A percentile compares a stretch with the other conserved stretches of the same genome.
These are phyloP conservation scores for Dendrophyllia cribrosa DNA, from an alignment of 64 coral and sea anemone genomes.

Conservation along the genomic window DNA sequence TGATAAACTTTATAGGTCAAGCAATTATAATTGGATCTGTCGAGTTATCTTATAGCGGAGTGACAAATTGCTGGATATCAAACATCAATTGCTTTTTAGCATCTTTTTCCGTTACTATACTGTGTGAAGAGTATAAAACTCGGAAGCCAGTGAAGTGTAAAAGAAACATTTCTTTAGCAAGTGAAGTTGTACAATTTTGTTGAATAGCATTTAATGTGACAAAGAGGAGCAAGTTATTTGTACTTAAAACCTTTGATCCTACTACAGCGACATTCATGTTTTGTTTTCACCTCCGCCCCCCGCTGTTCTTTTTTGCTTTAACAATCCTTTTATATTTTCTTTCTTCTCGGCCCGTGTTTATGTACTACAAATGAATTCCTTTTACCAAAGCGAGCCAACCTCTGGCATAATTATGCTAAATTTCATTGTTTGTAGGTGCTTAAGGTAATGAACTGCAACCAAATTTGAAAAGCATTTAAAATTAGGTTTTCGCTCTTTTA, in stretches of 20 bases:
- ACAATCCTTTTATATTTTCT: slow-evolving; percentile 8
- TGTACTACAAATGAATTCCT: slow-evolving; percentile 25
- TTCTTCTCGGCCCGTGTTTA: not conserved
- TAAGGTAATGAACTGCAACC: slow-evolving; percentile 32
- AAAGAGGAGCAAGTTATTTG: not conserved
- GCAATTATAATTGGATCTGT: too few species aligned
- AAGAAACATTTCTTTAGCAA: too few species aligned
- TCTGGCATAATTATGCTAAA: slow-evolving; percentile 5
- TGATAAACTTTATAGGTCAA: too few species aligned
- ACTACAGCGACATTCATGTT: not conserved
- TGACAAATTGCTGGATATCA: too few species aligned
- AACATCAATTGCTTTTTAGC: too few species aligned
- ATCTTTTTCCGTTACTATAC: not conserved
- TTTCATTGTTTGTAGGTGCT: slow-evolving; percentile 28
- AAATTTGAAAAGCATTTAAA: slow-evolving; percentile 1
- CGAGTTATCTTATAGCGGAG: too few species aligned
- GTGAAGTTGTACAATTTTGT: too few species aligned
- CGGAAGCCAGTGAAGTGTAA: too few species aligned
- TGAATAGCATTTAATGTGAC: not conserved
- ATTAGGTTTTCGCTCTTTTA: slow-evolving; percentile 22
- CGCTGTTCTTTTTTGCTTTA: not conserved
- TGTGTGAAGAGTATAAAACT: too few species aligned
- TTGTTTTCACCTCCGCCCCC: slow-evolving; percentile 3
- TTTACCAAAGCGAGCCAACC: not conserved
- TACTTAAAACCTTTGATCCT: not conserved